A percentile compares a stretch with the other conserved stretches of the same genome.
These are phyloP conservation scores for Hirtodrosophila confusa DNA, from an alignment of 2,888 invertebrate species.

Conservation along the genomic window DNA sequence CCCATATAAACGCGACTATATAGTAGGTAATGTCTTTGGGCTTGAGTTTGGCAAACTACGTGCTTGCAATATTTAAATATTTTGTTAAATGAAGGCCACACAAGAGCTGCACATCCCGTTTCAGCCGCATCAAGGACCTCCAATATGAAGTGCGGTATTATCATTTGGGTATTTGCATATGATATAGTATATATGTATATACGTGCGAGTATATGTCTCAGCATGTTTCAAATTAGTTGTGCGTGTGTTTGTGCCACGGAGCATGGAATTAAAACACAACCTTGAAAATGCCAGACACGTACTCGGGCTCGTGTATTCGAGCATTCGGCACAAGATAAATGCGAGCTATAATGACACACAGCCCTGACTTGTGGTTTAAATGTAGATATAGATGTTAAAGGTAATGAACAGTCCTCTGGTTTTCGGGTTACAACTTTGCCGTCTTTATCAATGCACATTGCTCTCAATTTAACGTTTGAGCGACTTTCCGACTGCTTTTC, in stretches of 20 bases:
- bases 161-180: constrained; percentile 69
- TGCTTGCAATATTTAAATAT: constrained; percentile 69
- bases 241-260: constrained; percentile 29
- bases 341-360: constrained; percentile 34
- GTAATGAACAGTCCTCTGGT: constrained; percentile 20
- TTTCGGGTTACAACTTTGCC: constrained; percentile 19
- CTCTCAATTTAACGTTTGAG: constrained; percentile 62
- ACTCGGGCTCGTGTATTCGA: constrained; percentile 28
- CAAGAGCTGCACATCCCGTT: constrained; percentile 41
- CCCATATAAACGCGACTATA: constrained; percentile 6
- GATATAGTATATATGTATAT: constrained; percentile 27
- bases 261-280: constrained; percentile 68
- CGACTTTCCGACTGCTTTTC: constrained; percentile 34
- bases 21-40: constrained; percentile 18
- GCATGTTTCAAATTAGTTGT: constrained; percentile 33
- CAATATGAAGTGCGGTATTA: constrained; percentile 74
- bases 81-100: constrained; percentile 61
- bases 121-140: constrained; percentile 53
- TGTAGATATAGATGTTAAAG: constrained; percentile 33
- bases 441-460: constrained; percentile 29
- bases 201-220: background rate
- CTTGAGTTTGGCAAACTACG: constrained; percentile 41
- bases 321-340: constrained; percentile 56
- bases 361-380: constrained; percentile 28
- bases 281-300: constrained; percentile 77